phyloP scores from a whole-genome alignment of 2,113 vertebrate species.

The Rhinolophus sinicus region DNA sequence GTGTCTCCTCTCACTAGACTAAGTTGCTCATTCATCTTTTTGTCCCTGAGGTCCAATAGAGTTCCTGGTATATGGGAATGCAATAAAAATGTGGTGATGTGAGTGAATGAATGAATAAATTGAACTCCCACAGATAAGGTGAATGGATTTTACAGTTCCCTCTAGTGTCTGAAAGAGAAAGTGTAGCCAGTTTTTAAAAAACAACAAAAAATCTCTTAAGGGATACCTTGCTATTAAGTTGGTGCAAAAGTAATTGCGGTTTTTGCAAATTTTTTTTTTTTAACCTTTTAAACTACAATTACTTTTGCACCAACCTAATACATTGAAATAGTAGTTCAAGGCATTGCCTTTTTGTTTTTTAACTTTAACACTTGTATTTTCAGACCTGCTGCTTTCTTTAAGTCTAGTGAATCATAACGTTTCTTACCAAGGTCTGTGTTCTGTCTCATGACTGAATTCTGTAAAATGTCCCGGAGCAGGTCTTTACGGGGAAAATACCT shows the following conservation, averaged over 20 bases:
- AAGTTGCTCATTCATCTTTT: constrained; percentile 14
- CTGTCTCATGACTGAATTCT: constrained; percentile 35
- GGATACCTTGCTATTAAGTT: neutral
- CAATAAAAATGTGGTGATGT: neutral
- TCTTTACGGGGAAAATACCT: constrained; percentile 68
- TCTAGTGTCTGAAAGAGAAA: constrained; percentile 79
- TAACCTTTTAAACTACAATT: too few relatives aligned
- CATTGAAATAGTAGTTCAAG: constrained; percentile 37
- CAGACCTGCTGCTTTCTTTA: neutral
- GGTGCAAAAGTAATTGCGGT: too few relatives aligned
- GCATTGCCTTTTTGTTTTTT: neutral
- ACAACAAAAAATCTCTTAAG: neutral
- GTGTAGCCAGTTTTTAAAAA: constrained; percentile 47
- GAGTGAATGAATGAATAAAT: constrained; percentile 40
- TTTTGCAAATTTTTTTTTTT: too few relatives aligned
- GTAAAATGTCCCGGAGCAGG: neutral
- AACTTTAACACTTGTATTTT: neutral
- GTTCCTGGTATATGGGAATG: neutral
- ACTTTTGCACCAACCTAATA: too few relatives aligned
- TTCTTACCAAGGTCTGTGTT: neutral
- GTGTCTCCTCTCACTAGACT: neutral
- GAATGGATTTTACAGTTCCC: constrained; percentile 77
- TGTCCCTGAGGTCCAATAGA: neutral
- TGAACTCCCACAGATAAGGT: neutral
- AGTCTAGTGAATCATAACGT: constrained; percentile 39